phyloP scores from a whole-genome alignment of 2,113 vertebrate species.

The Microtus oregoni region DNA sequence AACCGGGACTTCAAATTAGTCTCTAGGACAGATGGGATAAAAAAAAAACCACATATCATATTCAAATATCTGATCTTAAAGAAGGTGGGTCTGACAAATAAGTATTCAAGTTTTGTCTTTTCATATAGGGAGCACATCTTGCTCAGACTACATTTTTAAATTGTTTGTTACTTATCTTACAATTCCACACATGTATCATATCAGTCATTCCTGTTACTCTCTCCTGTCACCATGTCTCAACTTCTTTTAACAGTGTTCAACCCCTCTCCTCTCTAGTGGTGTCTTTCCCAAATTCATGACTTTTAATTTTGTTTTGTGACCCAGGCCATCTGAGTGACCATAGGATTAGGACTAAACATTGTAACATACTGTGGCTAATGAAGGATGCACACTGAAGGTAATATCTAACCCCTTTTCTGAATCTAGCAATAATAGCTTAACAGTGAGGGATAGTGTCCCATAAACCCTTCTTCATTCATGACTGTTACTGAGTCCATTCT shows the following conservation, averaged over 20 bases:
- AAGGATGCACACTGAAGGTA: not conserved
- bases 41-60: not conserved
- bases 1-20: not conserved
- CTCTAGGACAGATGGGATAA: not conserved
- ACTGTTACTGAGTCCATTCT: not conserved
- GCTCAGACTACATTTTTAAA: not conserved
- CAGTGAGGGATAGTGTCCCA: not conserved
- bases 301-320: not conserved
- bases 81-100: not conserved
- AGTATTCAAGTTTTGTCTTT: not conserved
- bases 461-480: not conserved
- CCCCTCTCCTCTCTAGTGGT: not conserved
- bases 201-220: not conserved
- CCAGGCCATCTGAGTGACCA: not conserved
- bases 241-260: not conserved
- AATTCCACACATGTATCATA: not conserved
- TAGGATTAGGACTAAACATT: not conserved
- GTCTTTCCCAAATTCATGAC: not conserved
- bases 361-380: too few species aligned
- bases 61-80: not conserved
- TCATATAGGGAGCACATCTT: not conserved
- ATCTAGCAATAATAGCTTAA: not conserved
- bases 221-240: not conserved
- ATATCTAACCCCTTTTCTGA: not conserved
- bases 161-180: not conserved